phyloP scores from a whole-genome alignment of 2,888 invertebrate species.

The Perizoma affinitatum region DNA sequence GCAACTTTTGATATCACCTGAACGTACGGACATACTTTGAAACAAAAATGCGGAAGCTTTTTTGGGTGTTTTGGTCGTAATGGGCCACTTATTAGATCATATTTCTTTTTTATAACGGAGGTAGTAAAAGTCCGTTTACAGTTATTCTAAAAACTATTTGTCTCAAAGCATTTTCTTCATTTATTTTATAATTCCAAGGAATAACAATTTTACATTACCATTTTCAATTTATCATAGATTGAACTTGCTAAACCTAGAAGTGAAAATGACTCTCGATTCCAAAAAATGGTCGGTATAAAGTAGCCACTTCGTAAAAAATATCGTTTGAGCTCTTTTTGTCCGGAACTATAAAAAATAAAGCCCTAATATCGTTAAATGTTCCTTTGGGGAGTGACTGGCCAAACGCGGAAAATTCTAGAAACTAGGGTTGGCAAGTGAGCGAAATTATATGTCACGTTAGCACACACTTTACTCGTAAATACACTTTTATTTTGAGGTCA shows the following conservation, averaged over 20 bases:
- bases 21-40: conserved; percentile 52
- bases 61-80: conserved; percentile 21
- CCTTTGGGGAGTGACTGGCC: conserved; percentile 82
- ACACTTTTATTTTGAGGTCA: no score
- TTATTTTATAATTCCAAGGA: not conserved
- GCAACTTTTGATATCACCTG: conserved; percentile 84
- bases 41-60: conserved; percentile 29
- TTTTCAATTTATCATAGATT: conserved; percentile 18
- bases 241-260: conserved; percentile 39
- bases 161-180: no score
- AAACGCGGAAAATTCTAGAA: conserved; percentile 64
- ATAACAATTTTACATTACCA: not conserved
- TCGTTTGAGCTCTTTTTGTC: conserved; percentile 74
- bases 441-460: no score
- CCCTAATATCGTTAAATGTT: conserved; percentile 83
- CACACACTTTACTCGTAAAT: no score
- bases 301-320: conserved; percentile 74
- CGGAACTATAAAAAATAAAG: conserved; percentile 84
- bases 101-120: no score
- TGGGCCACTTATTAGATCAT: conserved; percentile 7
- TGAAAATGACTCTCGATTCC: conserved; percentile 55
- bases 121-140: no score
- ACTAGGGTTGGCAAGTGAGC: conserved; percentile 57
- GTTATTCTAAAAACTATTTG: no score
- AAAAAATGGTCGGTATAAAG: conserved; percentile 57